These are phyloP conservation scores for Rhombomys opimus DNA, from an alignment of 2,113 vertebrate genomes.

Conservation along the genomic window DNA sequence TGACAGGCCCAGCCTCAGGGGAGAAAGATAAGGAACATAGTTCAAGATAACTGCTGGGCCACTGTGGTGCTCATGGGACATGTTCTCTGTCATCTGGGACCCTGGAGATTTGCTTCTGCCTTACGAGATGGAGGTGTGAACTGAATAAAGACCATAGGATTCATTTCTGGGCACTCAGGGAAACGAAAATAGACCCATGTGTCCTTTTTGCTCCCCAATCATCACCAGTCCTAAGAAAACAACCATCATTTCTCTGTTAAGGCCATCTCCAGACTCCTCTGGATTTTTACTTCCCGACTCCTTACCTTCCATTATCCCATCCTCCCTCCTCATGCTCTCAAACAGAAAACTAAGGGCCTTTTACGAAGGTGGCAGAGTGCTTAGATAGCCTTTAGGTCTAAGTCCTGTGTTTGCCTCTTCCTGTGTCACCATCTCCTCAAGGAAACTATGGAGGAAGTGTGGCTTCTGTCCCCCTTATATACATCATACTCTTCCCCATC, in stretches of 20 bases:
- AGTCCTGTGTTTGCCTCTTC: slow-evolving; percentile 1
- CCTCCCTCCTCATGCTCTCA: background rate
- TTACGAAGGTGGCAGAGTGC: background rate
- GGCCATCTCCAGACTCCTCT: background rate
- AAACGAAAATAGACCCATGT: too few species aligned
- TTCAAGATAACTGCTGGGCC: background rate
- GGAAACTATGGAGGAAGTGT: background rate
- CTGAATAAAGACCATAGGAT: background rate
- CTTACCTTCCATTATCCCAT: background rate
- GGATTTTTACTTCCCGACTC: fast-evolving
- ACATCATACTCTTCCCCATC: background rate
- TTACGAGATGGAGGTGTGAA: background rate
- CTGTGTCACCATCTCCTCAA: background rate
- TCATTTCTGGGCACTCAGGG: background rate
- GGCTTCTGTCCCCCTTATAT: background rate
- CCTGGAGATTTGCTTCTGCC: background rate
- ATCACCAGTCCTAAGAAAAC: background rate
- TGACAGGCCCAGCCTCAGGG: too few species aligned
- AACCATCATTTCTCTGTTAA: background rate
- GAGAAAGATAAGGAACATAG: background rate
- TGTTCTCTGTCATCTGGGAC: background rate
- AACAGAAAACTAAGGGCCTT: background rate
- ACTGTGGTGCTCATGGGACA: background rate
- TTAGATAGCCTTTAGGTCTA: background rate
- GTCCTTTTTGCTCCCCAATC: background rate